Evolutionary conservation across 1,140 invertebrate species (phyloP).

Genomic region (Solen grandis): DNA sequence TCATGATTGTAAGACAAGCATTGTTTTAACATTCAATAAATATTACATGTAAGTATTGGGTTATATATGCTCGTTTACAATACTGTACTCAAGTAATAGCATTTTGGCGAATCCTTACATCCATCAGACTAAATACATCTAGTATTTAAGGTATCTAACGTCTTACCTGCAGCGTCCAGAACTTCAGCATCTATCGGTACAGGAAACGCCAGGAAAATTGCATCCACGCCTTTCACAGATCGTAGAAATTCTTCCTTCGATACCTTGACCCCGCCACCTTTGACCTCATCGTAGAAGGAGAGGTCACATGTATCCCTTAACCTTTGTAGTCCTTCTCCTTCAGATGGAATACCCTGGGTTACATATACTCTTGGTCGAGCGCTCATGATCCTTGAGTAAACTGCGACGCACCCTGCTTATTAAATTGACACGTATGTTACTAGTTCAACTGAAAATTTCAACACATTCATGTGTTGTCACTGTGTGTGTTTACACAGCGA

Average conservation of each 20-base stretch:
- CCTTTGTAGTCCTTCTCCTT: not conserved
- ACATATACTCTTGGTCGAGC: constrained; percentile 24
- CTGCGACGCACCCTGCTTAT: no score
- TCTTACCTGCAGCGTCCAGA: constrained; percentile 84
- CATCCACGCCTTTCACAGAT: constrained; percentile 87
- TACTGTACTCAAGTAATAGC: no score
- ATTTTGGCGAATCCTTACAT: not conserved
- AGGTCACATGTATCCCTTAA: constrained; percentile 38
- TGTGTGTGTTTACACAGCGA: no score
- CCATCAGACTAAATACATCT: not conserved
- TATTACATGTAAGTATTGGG: no score
- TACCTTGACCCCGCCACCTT: constrained; percentile 26
- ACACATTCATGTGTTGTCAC: no score
- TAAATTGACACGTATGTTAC: no score
- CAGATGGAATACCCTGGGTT: constrained; percentile 15
- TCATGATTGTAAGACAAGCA: not conserved
- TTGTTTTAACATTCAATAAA: not conserved
- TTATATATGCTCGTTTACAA: no score
- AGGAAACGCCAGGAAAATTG: constrained; percentile 89
- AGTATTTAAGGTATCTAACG: not conserved
- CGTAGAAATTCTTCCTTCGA: constrained; percentile 86
- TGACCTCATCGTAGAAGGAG: constrained; percentile 28
- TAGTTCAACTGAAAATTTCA: no score
- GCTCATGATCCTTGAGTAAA: no score
- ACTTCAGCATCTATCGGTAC: constrained; percentile 92